phyloP scores from a whole-genome alignment of 2,113 vertebrate genomes.

The Thermophis baileyi region DNA sequence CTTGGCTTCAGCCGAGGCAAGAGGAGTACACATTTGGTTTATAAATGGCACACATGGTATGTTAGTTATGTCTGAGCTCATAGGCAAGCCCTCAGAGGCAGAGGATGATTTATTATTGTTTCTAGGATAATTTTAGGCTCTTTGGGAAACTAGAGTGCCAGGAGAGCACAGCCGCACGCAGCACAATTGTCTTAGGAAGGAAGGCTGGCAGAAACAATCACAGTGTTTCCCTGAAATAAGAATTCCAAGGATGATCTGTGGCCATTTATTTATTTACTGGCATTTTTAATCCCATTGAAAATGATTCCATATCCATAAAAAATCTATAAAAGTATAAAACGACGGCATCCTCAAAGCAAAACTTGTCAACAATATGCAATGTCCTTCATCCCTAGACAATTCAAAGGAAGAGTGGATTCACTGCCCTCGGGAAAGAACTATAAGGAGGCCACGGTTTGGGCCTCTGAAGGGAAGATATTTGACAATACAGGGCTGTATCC shows the following conservation, averaged over 20 bases:
- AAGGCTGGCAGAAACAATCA: not conserved
- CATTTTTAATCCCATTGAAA: not conserved
- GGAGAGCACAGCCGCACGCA: not conserved
- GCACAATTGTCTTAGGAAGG: not conserved
- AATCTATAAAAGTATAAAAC: not conserved
- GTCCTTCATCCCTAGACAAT: not conserved
- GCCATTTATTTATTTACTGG: not conserved
- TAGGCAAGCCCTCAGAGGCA: not conserved
- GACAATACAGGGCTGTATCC: not conserved
- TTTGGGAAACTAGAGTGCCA: not conserved
- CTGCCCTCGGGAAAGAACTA: not conserved
- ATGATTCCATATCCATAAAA: not conserved
- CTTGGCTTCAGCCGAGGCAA: constrained; percentile 3
- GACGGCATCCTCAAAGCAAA: not conserved
- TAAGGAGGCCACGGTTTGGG: not conserved
- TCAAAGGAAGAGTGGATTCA: not conserved
- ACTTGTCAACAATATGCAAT: not conserved
- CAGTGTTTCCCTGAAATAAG: not conserved
- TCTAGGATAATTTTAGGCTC: not conserved
- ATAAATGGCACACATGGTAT: not conserved
- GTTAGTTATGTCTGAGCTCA: constrained; percentile 7
- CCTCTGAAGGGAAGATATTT: not conserved
- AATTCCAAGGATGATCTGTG: not conserved
- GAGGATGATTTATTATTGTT: not conserved
- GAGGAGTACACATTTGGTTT: not conserved